phyloP scores from a whole-genome alignment of 2,888 invertebrate genomes.

The Drosophila quinaria region DNA sequence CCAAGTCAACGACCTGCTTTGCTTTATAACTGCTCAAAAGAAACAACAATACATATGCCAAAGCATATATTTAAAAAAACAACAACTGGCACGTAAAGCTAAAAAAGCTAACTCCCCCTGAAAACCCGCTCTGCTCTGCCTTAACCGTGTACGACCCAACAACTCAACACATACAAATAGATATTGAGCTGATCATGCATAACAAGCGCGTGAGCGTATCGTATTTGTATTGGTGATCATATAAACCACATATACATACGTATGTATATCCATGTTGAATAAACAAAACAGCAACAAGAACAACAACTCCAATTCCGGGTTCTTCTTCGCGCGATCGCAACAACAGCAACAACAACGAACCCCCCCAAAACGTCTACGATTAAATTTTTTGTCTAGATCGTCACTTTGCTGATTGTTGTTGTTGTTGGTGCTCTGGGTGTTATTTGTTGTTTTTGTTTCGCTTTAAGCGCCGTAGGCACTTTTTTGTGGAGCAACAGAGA shows the following conservation, averaged over 20 bases:
- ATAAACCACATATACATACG: constrained; percentile 31
- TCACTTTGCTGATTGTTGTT: constrained; percentile 53
- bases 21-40: constrained; percentile 76
- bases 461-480: constrained; percentile 70
- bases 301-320: constrained; percentile 76
- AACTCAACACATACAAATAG: constrained; percentile 36
- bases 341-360: constrained; percentile 4
- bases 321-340: constrained; percentile 68
- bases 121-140: constrained; percentile 18
- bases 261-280: background rate
- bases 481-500: constrained; percentile 64
- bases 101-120: constrained; percentile 29
- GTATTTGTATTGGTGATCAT: constrained; percentile 43
- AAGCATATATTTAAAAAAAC: constrained; percentile 59
- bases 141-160: constrained; percentile 12
- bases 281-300: constrained; percentile 27
- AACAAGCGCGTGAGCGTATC: constrained; percentile 75
- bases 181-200: constrained; percentile 74
- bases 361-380: constrained; percentile 51
- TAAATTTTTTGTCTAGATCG: constrained; percentile 78
- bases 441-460: constrained; percentile 22
- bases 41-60: constrained; percentile 32
- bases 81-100: constrained; percentile 53
- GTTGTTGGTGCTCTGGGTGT: constrained; percentile 30
- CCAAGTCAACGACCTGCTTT: constrained; percentile 83